Conservation (phyloP, 2,888 invertebrate species). For the Microctonus brassicae region DNA sequence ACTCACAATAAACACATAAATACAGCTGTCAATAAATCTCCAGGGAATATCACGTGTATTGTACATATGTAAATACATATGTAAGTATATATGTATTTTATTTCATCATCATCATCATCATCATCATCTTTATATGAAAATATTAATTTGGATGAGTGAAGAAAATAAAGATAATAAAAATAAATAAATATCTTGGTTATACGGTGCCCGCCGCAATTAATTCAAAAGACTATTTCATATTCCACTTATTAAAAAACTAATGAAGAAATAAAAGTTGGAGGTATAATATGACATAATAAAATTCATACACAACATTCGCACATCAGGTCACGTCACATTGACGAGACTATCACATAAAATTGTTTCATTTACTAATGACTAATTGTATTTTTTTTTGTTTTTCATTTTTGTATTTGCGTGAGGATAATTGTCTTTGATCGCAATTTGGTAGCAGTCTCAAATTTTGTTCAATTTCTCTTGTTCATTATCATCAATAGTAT, state of each 20-base stretch:
- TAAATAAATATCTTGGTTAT: constrained; percentile 19
- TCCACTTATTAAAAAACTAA: not conserved
- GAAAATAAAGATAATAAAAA: not conserved
- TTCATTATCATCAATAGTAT: constrained; percentile 42
- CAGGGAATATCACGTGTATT: not conserved
- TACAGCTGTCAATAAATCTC: not conserved
- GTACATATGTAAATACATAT: not conserved
- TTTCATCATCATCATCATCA: too few species aligned
- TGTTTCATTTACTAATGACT: constrained; percentile 27
- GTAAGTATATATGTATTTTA: too few species aligned
- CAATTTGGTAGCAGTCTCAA: constrained; percentile 41
- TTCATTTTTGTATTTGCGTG: constrained; percentile 12
- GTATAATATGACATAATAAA: not conserved
- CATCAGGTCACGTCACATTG: constrained; percentile 54
- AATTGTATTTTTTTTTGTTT: constrained; percentile 24
- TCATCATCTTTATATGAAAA: too few species aligned
- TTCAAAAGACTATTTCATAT: not conserved
- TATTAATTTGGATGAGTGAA: not conserved
- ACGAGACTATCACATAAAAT: constrained; percentile 65
- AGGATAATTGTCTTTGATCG: not conserved
- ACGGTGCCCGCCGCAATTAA: constrained; percentile 13
- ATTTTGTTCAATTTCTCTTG: constrained; percentile 58
- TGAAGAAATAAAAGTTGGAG: not conserved
- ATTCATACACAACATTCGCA: constrained; percentile 20
- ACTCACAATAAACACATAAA: not conserved